Conservation (phyloP, 1,140 invertebrate genomes). For the Eriosoma lanigerum region DNA sequence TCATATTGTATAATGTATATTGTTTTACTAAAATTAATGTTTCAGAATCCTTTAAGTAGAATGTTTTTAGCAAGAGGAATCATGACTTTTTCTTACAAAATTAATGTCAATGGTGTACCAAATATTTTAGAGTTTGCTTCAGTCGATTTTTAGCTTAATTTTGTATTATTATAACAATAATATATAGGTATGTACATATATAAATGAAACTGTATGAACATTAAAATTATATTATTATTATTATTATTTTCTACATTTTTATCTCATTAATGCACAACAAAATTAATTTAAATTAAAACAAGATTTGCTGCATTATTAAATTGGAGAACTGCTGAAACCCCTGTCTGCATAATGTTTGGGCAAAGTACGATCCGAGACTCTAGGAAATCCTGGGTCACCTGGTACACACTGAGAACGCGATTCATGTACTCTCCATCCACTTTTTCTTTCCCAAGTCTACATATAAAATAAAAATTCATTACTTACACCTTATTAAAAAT, state of each 20-base stretch:
- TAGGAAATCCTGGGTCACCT: slow-evolving; percentile 39
- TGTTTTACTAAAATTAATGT: neutral
- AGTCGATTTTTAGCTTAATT: neutral
- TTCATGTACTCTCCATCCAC: slow-evolving; percentile 66
- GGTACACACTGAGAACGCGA: slow-evolving; percentile 32
- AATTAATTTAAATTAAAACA: neutral
- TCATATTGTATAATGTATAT: neutral
- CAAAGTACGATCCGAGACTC: slow-evolving; percentile 9
- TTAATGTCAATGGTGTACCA: slow-evolving; percentile 27
- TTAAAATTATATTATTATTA: neutral
- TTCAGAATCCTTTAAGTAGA: slow-evolving; percentile 34
- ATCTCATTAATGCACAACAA: slow-evolving; percentile 6
- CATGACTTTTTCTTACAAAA: slow-evolving; percentile 35
- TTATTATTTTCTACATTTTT: slow-evolving; percentile 26
- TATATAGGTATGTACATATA: too few species aligned
- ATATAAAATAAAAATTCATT: slow-evolving; percentile 52
- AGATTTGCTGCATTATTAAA: slow-evolving; percentile 20
- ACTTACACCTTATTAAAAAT: too few species aligned
- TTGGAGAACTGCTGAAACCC: slow-evolving; percentile 40
- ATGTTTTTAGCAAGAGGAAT: slow-evolving; percentile 40
- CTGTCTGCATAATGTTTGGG: slow-evolving; percentile 43
- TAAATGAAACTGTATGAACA: neutral
- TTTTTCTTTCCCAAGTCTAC: slow-evolving; percentile 71
- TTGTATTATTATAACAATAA: neutral
- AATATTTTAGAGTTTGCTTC: slow-evolving; percentile 25